Percentiles rank a stretch among this genome's conserved stretches.
Evolutionary conservation across 2,888 invertebrate genomes (phyloP).

Genomic region (Aelia acuminata): DNA sequence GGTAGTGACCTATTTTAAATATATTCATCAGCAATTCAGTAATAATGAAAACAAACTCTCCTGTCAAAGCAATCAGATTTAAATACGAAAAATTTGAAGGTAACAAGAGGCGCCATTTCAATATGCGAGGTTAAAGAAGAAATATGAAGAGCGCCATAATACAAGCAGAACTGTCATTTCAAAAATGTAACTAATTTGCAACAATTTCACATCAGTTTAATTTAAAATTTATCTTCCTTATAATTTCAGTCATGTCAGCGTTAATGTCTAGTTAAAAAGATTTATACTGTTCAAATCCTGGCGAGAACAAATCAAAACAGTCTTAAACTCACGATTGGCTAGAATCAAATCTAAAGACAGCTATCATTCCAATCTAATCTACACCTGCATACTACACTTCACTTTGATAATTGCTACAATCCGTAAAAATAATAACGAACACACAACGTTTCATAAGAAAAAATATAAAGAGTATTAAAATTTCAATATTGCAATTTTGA

Average conservation of each 20-base stretch:
- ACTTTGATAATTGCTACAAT: neutral
- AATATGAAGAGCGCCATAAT: constrained; percentile 63
- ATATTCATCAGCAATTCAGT: constrained; percentile 10
- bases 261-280: neutral
- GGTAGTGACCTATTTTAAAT: constrained; percentile 33
- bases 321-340: constrained; percentile 56
- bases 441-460: neutral
- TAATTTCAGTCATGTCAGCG: neutral
- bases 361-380: neutral
- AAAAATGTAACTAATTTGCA: constrained; percentile 57
- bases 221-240: neutral
- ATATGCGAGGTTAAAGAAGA: constrained; percentile 60
- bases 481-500: constrained; percentile 65
- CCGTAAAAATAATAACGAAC: neutral
- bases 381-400: neutral
- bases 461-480: constrained; percentile 36
- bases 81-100: constrained; percentile 58
- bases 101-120: constrained; percentile 60
- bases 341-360: constrained; percentile 4
- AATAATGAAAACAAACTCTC: neutral
- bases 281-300: neutral
- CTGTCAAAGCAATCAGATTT: constrained; percentile 41
- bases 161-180: constrained; percentile 61
- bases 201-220: neutral
- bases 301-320: constrained; percentile 53